Evolutionary conservation across 1,140 invertebrate genomes (phyloP), one percentile per base, ranked within the genome.

Genomic region (Goniozus legneri): DNA sequence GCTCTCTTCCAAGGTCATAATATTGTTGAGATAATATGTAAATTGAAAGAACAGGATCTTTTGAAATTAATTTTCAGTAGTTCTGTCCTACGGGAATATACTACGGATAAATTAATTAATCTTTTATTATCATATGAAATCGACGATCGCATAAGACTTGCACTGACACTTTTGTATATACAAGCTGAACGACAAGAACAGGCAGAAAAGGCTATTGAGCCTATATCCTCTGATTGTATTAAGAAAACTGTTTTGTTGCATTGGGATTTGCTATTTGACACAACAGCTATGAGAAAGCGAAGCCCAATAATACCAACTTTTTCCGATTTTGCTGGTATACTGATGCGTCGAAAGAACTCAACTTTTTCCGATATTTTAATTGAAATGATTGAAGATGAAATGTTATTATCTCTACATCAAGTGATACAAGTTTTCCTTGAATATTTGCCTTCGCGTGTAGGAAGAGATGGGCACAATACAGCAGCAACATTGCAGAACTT

Each of bases 391-490:
- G 63, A 68, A 15, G 69, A 65, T 2, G 51, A 55, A 10, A 39
- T 8, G 31, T 56, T 69, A 10, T 57, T 80, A 3, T 73, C 71
- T 16, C 54, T 83, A 20, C 73, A 77, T 52, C 72, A 79, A 57
- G 62, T 82, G 22, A 73, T 83, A 38, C 78, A 81, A 64, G 74
- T 81, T 6, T 83, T 82, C 54, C 51, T 82, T 19, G 79, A 80
- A 16, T 82, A 81, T 60, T 55, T 83, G 14, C 80, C 81, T 0
- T 80, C 78, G 1, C 65, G 78, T 30, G 78, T 81, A n/a, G 79
- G 80, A 3, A 67, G 73, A 34, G 77, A 80, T 48, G 79, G 78
- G 0, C 76, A 75, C 18, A 71, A 71, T 24, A 78, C 78, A 4
- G 79, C 77, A 15, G 54, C 65, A 2, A 77, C 80, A 2, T 60